phyloP scores from a whole-genome alignment of 2,113 vertebrate genomes.

The Corythoichthys intestinalis region DNA sequence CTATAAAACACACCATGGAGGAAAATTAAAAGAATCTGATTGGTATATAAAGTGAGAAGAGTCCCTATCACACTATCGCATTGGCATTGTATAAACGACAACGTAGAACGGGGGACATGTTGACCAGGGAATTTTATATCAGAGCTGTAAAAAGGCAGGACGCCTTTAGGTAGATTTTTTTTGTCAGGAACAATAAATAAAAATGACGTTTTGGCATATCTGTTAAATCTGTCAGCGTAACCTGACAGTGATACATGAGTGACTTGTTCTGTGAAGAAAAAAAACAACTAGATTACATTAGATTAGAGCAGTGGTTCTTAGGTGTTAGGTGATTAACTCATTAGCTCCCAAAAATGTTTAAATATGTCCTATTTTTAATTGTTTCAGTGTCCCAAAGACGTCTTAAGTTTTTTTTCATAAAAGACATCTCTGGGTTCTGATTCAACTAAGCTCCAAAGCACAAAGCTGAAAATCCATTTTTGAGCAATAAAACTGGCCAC shows the following conservation, averaged over 20 bases:
- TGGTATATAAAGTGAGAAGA: conserved; percentile 13
- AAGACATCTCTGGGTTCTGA: no score
- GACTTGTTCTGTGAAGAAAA: background rate
- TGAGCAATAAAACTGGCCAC: no score
- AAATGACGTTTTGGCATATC: no score
- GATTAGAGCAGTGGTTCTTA: no score
- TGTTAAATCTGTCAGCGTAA: background rate
- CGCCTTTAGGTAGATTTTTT: background rate
- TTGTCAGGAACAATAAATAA: background rate
- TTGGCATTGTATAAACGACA: background rate
- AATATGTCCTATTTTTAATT: no score
- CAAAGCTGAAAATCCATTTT: no score
- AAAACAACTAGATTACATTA: no score
- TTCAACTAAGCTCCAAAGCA: no score
- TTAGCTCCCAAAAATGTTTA: no score
- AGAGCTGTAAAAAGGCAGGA: background rate
- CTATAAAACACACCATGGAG: conserved; percentile 9
- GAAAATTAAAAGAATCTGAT: conserved; percentile 6
- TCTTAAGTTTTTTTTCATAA: no score
- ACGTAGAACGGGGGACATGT: background rate
- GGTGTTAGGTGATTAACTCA: no score
- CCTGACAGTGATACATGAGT: background rate
- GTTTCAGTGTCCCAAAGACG: no score
- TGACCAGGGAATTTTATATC: background rate
- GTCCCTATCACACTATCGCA: conserved; percentile 25